Conservation (phyloP, 2,113 vertebrate genomes). For the Dermatemys mawii region DNA sequence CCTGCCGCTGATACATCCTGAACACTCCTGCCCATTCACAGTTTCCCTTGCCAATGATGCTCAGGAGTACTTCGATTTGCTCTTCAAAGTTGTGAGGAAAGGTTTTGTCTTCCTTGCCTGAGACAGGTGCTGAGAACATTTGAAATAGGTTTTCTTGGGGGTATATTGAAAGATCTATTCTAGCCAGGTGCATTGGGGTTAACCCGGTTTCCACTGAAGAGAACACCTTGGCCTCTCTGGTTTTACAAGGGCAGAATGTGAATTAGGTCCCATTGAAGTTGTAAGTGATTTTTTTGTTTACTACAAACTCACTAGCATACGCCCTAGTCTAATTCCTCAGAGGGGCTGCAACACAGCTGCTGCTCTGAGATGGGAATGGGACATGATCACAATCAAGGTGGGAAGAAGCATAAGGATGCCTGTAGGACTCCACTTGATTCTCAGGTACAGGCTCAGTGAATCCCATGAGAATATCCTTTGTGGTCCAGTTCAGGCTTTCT, state of each 20-base stretch:
- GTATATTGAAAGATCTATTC: no score
- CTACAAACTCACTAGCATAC: not conserved
- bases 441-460: not conserved
- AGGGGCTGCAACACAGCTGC: not conserved
- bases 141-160: fast-evolving
- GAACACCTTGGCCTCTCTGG: fast-evolving
- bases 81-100: not conserved
- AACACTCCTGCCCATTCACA: not conserved
- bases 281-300: not conserved
- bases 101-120: not conserved
- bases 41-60: not conserved
- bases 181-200: not conserved
- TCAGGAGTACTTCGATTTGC: not conserved
- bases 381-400: not conserved
- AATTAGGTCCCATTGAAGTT: not conserved
- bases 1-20: not conserved
- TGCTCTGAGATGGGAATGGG: not conserved
- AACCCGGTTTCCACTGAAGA: fast-evolving
- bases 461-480: not conserved
- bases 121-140: not conserved
- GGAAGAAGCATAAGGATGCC: not conserved
- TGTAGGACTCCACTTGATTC: not conserved
- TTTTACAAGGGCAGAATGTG: not conserved
- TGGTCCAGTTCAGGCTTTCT: not conserved
- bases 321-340: not conserved